These are phyloP conservation scores for Eupithecia dodoneata DNA, from an alignment of 2,888 invertebrate species.

Conservation along the genomic window DNA sequence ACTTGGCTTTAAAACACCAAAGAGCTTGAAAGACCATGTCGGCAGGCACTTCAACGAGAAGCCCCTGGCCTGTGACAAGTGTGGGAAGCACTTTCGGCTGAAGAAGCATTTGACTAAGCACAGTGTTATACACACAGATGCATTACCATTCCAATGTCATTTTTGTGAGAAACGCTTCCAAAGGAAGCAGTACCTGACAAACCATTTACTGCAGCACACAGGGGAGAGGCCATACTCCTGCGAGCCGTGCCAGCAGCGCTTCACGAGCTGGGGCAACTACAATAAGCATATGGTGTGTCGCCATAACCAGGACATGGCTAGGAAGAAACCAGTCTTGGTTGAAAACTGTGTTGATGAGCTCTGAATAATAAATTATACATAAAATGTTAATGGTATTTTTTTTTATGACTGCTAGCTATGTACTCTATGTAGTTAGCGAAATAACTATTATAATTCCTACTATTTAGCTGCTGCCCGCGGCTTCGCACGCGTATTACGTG, in stretches of 20 bases:
- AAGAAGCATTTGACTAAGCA: slow-evolving; percentile 83
- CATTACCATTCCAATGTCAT: slow-evolving; percentile 87
- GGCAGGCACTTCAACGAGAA: slow-evolving; percentile 59
- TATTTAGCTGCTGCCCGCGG: too few species aligned
- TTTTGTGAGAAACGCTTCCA: slow-evolving; percentile 88
- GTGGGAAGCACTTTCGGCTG: slow-evolving; percentile 59
- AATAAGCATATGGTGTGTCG: slow-evolving; percentile 91
- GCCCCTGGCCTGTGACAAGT: slow-evolving; percentile 63
- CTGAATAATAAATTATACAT: neutral
- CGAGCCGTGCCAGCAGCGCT: slow-evolving; percentile 85
- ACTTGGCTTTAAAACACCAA: slow-evolving; percentile 56
- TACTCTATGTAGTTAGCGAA: too few species aligned
- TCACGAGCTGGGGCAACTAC: slow-evolving; percentile 91
- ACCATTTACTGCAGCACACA: slow-evolving; percentile 78
- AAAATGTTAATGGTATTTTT: neutral
- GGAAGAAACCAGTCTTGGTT: slow-evolving; percentile 53
- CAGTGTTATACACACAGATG: slow-evolving; percentile 88
- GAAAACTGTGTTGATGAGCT: slow-evolving; percentile 12
- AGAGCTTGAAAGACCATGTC: slow-evolving; percentile 57
- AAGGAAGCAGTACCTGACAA: slow-evolving; percentile 64
- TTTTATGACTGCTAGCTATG: neutral
- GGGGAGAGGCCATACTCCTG: slow-evolving; percentile 88
- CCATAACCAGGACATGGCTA: slow-evolving; percentile 81
- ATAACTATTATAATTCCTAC: too few species aligned
- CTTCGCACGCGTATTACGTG: too few species aligned